These are phyloP conservation scores for Saguinus imperator DNA, from an alignment of 2,113 vertebrate genomes.

Conservation along the genomic window DNA sequence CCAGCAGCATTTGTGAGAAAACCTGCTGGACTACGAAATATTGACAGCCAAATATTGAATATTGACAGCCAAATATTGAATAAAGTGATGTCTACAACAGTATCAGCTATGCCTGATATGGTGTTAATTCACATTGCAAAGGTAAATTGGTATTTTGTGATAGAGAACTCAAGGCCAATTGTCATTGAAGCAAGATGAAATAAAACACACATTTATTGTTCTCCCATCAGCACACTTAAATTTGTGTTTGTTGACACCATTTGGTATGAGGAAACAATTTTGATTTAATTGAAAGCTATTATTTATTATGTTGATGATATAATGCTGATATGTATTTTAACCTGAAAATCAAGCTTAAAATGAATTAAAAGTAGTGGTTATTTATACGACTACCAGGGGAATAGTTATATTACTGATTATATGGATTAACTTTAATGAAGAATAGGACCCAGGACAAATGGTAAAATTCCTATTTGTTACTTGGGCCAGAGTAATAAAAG, in stretches of 20 bases:
- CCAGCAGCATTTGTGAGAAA: not conserved
- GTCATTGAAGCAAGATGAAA: not conserved
- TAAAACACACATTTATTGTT: not conserved
- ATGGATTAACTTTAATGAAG: not conserved
- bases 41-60: not conserved
- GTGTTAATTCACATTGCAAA: not conserved
- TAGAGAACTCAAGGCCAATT: not conserved
- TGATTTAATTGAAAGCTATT: not conserved
- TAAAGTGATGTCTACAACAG: not conserved
- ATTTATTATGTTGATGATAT: not conserved
- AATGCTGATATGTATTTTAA: not conserved
- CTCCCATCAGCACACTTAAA: not conserved
- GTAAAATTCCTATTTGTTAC: not conserved
- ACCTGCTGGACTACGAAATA: not conserved
- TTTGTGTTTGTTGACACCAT: not conserved
- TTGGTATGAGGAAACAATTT: not conserved
- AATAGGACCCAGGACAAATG: not conserved
- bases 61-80: not conserved
- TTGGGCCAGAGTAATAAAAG: not conserved
- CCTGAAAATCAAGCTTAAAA: not conserved
- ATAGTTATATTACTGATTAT: not conserved
- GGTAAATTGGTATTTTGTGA: not conserved
- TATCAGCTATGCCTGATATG: not conserved
- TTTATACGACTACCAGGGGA: not conserved
- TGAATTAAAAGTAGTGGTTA: not conserved